Evolutionary conservation across 2,888 invertebrate species (phyloP), one percentile per base, ranked within the genome.

Genomic region (Paralinhomoeus sp.): DNA sequence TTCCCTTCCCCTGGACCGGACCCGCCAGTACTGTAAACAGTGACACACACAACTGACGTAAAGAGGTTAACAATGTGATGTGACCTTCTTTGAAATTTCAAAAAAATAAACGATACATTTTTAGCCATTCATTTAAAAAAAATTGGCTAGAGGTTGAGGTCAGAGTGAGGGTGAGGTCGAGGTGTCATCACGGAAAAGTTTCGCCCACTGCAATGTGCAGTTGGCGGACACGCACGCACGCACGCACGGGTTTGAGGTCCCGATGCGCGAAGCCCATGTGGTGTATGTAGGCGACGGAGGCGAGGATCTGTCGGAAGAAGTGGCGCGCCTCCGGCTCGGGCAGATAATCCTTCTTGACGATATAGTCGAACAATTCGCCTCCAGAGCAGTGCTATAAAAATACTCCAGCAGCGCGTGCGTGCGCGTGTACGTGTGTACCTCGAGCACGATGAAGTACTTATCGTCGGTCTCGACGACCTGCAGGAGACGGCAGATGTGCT

Each of bases 301-400:
- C 73, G 2, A 78, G 72, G 52, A 80, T 77, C 62, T 80, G 79
- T 41, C 78, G 67, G 60, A 80, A 80, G 59, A 79, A 78, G 50
- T 71, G 67, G n/a, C 77, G 64, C 3, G 78, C 77, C 61, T 80
- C 78, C 15, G 70, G 64, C 64, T 80, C 80, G 18, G 71, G 67
- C 17, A 81, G 64, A 42, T 75, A 67, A 53, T 75, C 77, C 55
- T 74, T 75, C 53, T 76, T 74, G 35, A 80, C 78, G 49, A 81
- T 80, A 57, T 80, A 79, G 65, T 80, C 80, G 64, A 81, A 81
- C 45, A 81, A 64, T 64, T 80, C 80, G 35, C 80, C 80, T 35
- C 79, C 79, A 35, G 76, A 75, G 57, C 80, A 80, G 57, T 80
- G 78, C 68, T 71, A 54, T 38, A 60, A 48, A 15, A 38, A n/a